Evolutionary conservation across 2,888 invertebrate species (phyloP), one percentile per base, ranked within the genome.

Genomic region (Eugnorisma glareosa): DNA sequence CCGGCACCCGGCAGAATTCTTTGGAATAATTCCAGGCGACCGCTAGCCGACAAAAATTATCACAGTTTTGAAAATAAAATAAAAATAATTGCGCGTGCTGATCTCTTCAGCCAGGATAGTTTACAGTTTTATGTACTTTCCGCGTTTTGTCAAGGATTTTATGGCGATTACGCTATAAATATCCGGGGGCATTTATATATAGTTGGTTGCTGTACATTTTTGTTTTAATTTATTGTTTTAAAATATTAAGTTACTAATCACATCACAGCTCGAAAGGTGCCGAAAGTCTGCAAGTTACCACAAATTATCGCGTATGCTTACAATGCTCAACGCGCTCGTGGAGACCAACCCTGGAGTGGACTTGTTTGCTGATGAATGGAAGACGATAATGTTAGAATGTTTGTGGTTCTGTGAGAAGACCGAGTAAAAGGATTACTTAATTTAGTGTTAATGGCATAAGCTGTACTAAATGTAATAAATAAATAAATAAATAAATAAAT

Each of bases 11-110:
- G 71, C 89, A 89, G 88, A 92, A 94, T 93, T 93, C 91, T 93
- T 95, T 95, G 95, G 95, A 95, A 93, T 94, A 86, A 93, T 94
- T 95, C 95, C 95, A 95, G 93, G 77, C 81, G 84, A 68, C 82
- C 74, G 86, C 86, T 83, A 73, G 85, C 75, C 82, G 84, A 86
- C 84, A 88, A 87, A 88, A 89, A 90, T 85, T 74, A 88, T 90
- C 80, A 83, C 85, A 70, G 77, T 81, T 85, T 70, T 80, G 66
- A 87, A 90, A 89, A 90, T 90, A 89, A 90, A 88, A 88, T 89
- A 73, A 86, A 88, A 85, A 88, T 88, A 88, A 89, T 89, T 85
- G 83, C 85, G 78, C 85, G 75, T 84, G 81, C 67, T 67, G 85
- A 66, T 84, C 75, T 77, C 75, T 68, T 64, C 71, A 51, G 69